Evolutionary conservation across 2,888 invertebrate genomes (phyloP).

Genomic region (Sarcophaga variegata): DNA sequence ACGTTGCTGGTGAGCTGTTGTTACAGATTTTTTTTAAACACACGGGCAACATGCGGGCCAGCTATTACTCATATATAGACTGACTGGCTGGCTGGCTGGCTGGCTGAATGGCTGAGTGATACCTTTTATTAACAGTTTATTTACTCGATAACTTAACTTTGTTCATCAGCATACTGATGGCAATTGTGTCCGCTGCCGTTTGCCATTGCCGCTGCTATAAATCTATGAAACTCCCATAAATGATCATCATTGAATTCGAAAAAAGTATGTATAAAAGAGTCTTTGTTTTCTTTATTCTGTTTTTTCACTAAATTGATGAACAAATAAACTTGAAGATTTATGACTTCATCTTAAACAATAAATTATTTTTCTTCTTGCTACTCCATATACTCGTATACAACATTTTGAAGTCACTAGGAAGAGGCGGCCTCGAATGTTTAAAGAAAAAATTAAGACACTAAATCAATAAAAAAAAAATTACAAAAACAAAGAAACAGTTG

Average conservation of each 20-base stretch:
- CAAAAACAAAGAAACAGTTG: neutral
- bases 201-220: neutral
- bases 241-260: conserved; percentile 43
- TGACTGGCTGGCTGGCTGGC: too few species aligned
- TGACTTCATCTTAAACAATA: conserved; percentile 67
- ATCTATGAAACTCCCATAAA: conserved; percentile 52
- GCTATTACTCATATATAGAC: conserved; percentile 27
- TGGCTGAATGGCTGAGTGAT: too few species aligned
- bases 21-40: conserved; percentile 34
- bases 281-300: neutral
- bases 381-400: neutral
- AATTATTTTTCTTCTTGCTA: conserved; percentile 52
- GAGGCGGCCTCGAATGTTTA: neutral
- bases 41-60: conserved; percentile 58
- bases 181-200: neutral
- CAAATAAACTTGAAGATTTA: conserved; percentile 67
- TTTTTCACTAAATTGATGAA: conserved; percentile 55
- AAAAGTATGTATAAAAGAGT: neutral
- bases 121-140: conserved; percentile 46
- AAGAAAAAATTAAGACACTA: conserved; percentile 25
- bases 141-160: too few species aligned
- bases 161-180: neutral
- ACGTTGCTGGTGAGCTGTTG: neutral
- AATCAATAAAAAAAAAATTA: conserved; percentile 24
- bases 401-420: neutral